Base-by-base conservation (phyloP, 2,113 vertebrate genomes). In the Pyxicephalus adspersus region DNA sequence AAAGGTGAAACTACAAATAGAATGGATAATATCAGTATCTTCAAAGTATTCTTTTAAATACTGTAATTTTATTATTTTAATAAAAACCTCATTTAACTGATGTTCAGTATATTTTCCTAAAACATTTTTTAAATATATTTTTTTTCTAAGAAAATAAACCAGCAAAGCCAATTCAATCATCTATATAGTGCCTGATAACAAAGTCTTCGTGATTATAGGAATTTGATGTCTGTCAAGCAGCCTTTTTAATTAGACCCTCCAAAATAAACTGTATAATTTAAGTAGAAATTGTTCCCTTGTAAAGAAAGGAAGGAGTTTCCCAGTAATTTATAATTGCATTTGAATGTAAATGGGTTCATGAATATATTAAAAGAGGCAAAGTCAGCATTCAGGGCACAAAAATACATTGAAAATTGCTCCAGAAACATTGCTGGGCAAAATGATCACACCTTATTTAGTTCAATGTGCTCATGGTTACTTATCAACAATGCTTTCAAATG, bases 311-410 rank as follows among this genome's bases (percentile, higher is more conserved):
- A 79, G 68, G 83, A 83, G 83, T 77, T 82, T 84, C 78, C 73
- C 80, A 75, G 80, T 71, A 84, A 77, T 84, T 81, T 80, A 77
- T 84, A 84, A 84, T 82, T 84, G 83, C 73, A 82, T 84, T 84
- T 25, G 64, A 83, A 83, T 83, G 83, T 68, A 83, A 81, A 83
- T 83, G 83, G 81, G 72, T 65, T 68, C 60, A 68, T 63, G 77
- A 80, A 83, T 57, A 76, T 80, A 75, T 81, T 76, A 83, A 83
- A 81, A 65, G 66, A 29, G 76, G 66, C 77, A 23, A n/a, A 51
- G 71, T 72, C 84, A 76, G 77, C 84, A 73, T 58, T 76, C 31
- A 79, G 26, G 71, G 71, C 55, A 18, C 45, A 72, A 58, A 34
- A 81, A 52, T 64, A 57, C 55, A 73, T 18, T 67, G 58, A 58